Evolutionary conservation across 2,113 vertebrate species (phyloP), one percentile per base, ranked within the genome.

Genomic region (Pleuronectes platessa): DNA sequence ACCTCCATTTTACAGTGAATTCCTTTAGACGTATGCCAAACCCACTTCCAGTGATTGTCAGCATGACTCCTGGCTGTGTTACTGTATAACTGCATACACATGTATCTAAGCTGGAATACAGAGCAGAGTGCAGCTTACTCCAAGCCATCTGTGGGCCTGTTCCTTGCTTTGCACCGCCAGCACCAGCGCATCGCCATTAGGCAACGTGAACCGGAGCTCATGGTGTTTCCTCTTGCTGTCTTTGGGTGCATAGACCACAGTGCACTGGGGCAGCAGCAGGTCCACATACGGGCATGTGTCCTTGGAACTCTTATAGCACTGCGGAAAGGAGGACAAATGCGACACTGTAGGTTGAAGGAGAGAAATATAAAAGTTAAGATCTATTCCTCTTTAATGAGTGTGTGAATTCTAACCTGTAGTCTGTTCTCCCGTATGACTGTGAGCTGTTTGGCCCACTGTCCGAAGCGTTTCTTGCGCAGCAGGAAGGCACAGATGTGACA

Each of bases 301-400:
- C 87, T 98, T 99, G 60, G 97, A 97, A 84, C 96, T 99, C 91
- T 99, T 99, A 71, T 97, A 99, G 90, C 98, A 99, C 98, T 99
- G 78, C 47, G 68, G 59, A 75, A 40, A 81, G 18, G 55, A 49
- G 42, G 14, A 63, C 7, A 74, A 9, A 27, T 0, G 40, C 26
- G 8, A 27, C 0, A 65, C 2, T 9, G 20, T 0, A 0, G 17
- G 8, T 13, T 40, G 7, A 45, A 47, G 3, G 0, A 0, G 2
- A 18, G n/a, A 62, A 42, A 13, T 15, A 8, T 14, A 2, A 0
- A 63, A 5, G 1, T 8, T 4, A 20, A 71, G 5, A 59, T 2
- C 9, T 12, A 14, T 24, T 56, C 31, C 47, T n/a, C 23, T 73
- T 12, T 61, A 14, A 37, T 13, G 18, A 54, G 40, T 10, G 17